Conservation (phyloP, 2,888 invertebrate species). For the Pollenia amentaria region DNA sequence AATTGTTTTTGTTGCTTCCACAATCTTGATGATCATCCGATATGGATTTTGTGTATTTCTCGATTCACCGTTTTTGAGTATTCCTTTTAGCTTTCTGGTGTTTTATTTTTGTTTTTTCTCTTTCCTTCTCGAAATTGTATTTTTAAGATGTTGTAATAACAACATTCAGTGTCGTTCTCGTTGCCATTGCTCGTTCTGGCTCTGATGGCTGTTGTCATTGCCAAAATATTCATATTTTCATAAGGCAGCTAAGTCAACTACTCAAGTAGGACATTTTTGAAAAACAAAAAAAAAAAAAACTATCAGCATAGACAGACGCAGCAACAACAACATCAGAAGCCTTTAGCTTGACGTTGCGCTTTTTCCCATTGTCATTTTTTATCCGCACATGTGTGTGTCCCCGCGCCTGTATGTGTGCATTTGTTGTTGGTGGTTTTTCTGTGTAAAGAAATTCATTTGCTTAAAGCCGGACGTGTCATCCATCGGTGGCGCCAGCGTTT, state of each 20-base stretch:
- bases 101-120: conserved; percentile 37
- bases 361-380: conserved; percentile 59
- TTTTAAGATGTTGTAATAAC: conserved; percentile 69
- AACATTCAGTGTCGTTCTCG: conserved; percentile 55
- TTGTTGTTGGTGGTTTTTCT: conserved; percentile 65
- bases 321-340: conserved; percentile 27
- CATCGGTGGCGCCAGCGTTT: conserved; percentile 82
- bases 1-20: conserved; percentile 21
- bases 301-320: conserved; percentile 39
- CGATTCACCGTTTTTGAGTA: neutral
- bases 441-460: conserved; percentile 61
- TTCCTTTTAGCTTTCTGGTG: conserved; percentile 16
- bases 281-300: conserved; percentile 21
- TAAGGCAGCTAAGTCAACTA: conserved; percentile 83
- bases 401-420: conserved; percentile 42
- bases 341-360: conserved; percentile 72
- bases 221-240: conserved; percentile 78
- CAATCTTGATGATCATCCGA: conserved; percentile 59
- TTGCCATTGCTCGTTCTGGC: conserved; percentile 6
- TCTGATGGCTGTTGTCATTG: conserved; percentile 51
- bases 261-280: conserved; percentile 80
- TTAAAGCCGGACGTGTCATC: conserved; percentile 81
- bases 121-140: conserved; percentile 26
- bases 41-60: conserved; percentile 36
- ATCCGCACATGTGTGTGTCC: conserved; percentile 8